Percentiles rank a stretch among this genome's conserved stretches.
These are phyloP conservation scores for Drosophila pandora DNA, from an alignment of 1,140 invertebrate genomes.

Conservation along the genomic window DNA sequence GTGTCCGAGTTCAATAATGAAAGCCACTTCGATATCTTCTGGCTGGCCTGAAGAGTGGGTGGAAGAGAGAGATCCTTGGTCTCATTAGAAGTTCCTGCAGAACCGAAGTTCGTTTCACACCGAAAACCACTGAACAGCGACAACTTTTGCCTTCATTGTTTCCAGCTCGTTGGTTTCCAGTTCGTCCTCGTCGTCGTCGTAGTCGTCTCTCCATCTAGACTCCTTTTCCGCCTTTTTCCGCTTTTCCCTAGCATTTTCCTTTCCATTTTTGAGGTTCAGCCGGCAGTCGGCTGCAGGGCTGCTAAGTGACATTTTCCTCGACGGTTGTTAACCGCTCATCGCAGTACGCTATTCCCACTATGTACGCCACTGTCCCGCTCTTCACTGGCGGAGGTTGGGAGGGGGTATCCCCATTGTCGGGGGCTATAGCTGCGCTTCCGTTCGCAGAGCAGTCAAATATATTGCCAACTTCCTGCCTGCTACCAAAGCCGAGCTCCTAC, in stretches of 20 bases:
- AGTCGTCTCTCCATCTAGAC: conserved; percentile 1
- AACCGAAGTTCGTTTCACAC: conserved; percentile 53
- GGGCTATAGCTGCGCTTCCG: conserved; percentile 72
- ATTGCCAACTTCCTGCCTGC: conserved; percentile 77
- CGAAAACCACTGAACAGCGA: conserved; percentile 53
- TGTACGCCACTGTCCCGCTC: conserved; percentile 2
- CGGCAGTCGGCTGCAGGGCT: conserved; percentile 39
- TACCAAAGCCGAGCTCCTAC: conserved; percentile 40
- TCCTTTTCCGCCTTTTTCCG: conserved; percentile 18
- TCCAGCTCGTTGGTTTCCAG: conserved; percentile 68
- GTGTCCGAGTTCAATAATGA: conserved; percentile 48
- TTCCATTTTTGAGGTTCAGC: conserved; percentile 36
- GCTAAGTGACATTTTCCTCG: conserved; percentile 62
- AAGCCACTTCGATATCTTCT: conserved; percentile 45
- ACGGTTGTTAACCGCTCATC: conserved; percentile 49
- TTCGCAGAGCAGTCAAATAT: conserved; percentile 78
- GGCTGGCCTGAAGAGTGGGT: conserved; percentile 5
- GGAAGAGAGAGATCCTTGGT: conserved; percentile 5
- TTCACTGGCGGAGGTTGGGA: conserved; percentile 5
- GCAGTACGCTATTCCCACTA: neutral
- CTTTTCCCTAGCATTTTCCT: conserved; percentile 28
- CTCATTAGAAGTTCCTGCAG: conserved; percentile 51
- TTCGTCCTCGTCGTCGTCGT: neutral
- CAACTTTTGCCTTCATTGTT: conserved; percentile 80
- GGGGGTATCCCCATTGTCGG: conserved; percentile 42